Base-by-base conservation (phyloP, 2,888 invertebrate species). In the Tetropium fuscum region DNA sequence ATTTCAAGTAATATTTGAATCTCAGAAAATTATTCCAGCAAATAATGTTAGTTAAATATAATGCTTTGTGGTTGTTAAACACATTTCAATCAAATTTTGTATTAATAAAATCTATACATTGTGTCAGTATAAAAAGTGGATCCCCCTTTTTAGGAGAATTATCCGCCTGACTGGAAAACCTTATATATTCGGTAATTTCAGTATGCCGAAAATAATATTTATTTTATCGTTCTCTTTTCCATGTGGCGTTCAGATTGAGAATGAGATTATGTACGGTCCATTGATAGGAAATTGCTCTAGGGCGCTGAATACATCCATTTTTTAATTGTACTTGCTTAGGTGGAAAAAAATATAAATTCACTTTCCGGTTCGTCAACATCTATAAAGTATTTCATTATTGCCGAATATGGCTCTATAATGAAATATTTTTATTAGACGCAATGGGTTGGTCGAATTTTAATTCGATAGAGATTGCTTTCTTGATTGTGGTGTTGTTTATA, bases 181-280 rank as follows among this genome's bases (percentile, higher is more conserved):
- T 49, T 49, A 49, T 49, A 38, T 38, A 34, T 19, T 19, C 18
- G 15, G 19, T 38, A 49, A 48, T 48, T 49, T 11, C 38, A 3
- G 43, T 32, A 11, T 22, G 22, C 34, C 49, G 49, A 72, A 72
- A 74, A 74, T 73, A 70, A 72, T 74, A 74, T 74, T 74, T 71
- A 73, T 72, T 73, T 67, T 64, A 66, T 67, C 66, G 60, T 67
- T 56, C 64, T 66, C 64, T 66, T 68, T 68, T 67, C 61, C 60
- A 44, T 63, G 66, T 70, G 72, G 72, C 74, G 73, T 77, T 74
- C 70, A 74, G 74, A 75, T 75, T 74, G 76, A 77, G 76, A 76
- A 78, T 71, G 74, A 76, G 77, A 78, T 78, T 79, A 78, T 71
- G 59, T 64, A 75, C 75, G 78, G 78, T 78, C 76, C 75, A 78